A percentile compares a stretch with the other conserved stretches of the same genome.
Conservation (phyloP, 2,888 invertebrate species). For the Andrena camellia region DNA sequence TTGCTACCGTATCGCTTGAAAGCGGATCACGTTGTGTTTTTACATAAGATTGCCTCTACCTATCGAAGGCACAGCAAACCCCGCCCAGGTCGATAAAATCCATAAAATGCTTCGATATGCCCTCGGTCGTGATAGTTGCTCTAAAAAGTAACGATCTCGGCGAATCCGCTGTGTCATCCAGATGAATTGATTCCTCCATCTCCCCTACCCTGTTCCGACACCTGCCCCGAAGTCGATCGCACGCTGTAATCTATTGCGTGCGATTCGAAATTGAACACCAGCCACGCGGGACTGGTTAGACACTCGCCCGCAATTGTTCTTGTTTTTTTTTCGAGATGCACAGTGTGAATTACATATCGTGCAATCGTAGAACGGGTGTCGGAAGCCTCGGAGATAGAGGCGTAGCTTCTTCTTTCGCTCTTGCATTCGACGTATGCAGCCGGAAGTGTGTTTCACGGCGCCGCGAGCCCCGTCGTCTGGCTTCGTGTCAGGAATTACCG, state of each 20-base stretch:
- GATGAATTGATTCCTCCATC: too few relatives aligned
- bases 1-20: conserved; percentile 18
- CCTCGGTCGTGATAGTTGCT: neutral
- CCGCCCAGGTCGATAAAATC: conserved; percentile 33
- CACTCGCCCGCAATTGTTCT: neutral
- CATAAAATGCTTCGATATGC: conserved; percentile 3
- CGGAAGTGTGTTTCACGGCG: conserved; percentile 49
- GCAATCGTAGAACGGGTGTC: neutral
- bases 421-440: conserved; percentile 35
- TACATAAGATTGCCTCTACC: conserved; percentile 53
- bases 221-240: too few relatives aligned
- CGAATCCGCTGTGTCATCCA: neutral
- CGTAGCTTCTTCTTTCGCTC: conserved; percentile 20
- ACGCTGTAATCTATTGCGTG: too few relatives aligned
- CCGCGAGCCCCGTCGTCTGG: conserved; percentile 30
- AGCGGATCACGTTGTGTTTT: conserved; percentile 43
- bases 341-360: neutral
- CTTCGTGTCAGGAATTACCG: conserved; percentile 51
- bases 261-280: too few relatives aligned
- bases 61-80: conserved; percentile 37
- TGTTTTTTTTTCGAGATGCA: neutral
- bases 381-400: neutral
- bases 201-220: too few relatives aligned
- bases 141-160: neutral
- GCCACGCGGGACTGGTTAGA: too few relatives aligned